Evolutionary conservation across 2,797 vertebrate species (phyloP).

Genomic region (Siniperca obscura): DNA sequence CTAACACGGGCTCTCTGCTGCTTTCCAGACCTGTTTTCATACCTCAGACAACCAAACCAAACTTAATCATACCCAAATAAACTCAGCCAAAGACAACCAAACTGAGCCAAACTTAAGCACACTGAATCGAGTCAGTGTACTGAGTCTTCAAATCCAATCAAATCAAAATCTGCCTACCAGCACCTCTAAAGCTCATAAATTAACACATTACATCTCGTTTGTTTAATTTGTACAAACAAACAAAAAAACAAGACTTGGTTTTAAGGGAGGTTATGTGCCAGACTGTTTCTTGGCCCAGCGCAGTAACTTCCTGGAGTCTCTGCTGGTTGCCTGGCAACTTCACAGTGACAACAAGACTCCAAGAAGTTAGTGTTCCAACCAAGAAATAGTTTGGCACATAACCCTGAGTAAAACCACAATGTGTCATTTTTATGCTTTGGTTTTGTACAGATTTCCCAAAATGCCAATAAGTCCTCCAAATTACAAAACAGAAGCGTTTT

Average conservation of each 20-base stretch:
- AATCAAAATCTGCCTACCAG: not conserved
- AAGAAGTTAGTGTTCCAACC: not conserved
- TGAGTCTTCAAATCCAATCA: constrained; percentile 11
- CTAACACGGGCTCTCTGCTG: constrained; percentile 60
- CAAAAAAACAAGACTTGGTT: not conserved
- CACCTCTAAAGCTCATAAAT: not conserved
- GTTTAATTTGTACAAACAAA: not conserved
- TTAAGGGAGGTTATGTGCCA: not conserved
- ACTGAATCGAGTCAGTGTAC: not conserved
- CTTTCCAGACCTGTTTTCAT: constrained; percentile 68
- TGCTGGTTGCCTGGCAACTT: not conserved
- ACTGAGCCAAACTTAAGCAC: constrained; percentile 6
- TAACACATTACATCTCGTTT: not conserved
- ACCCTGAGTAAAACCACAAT: not conserved
- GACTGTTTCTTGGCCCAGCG: not conserved
- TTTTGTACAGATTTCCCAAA: no score
- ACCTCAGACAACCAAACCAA: constrained; percentile 53
- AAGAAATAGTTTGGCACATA: not conserved
- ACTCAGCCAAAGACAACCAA: constrained; percentile 25
- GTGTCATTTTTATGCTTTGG: no score
- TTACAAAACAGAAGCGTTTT: no score
- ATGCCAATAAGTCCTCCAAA: no score
- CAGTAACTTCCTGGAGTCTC: not conserved
- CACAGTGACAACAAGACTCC: not conserved
- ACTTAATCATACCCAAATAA: constrained; percentile 62